A percentile compares a stretch with the other conserved stretches of the same genome.
Evolutionary conservation across 2,113 vertebrate genomes (phyloP).

Genomic region (Elgaria multicarinata): DNA sequence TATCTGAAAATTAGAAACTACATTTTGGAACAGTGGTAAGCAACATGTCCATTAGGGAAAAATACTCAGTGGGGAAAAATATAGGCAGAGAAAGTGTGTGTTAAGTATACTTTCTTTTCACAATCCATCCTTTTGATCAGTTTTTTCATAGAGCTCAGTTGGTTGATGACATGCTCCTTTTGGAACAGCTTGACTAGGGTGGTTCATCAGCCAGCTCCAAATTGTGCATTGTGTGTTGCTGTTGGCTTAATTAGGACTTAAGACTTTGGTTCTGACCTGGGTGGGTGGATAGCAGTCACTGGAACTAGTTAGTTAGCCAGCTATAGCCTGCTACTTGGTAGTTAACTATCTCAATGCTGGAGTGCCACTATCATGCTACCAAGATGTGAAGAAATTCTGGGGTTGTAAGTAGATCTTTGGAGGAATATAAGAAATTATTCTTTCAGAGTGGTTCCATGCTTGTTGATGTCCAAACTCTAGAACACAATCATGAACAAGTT

Average conservation of each 20-base stretch:
- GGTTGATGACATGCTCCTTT: background rate
- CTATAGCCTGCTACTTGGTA: background rate
- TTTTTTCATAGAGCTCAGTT: background rate
- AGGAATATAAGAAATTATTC: background rate
- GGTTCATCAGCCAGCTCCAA: too few species aligned
- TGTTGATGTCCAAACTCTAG: too few species aligned
- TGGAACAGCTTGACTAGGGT: background rate
- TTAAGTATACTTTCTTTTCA: background rate
- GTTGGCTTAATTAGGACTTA: background rate
- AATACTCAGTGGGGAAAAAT: background rate
- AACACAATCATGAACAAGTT: too few species aligned
- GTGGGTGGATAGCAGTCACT: background rate
- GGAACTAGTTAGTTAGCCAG: background rate
- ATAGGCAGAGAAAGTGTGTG: background rate
- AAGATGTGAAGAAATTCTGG: background rate
- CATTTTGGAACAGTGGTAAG: constrained; percentile 97
- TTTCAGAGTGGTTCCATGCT: background rate
- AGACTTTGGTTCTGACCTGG: background rate
- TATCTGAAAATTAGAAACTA: constrained; percentile 98
- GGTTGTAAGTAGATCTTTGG: background rate
- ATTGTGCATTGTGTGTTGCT: background rate
- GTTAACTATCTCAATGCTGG: background rate
- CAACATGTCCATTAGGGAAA: background rate
- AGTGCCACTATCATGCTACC: background rate
- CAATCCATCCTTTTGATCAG: background rate